Percentiles rank a stretch among this genome's conserved stretches.
Conservation (phyloP, 2,113 vertebrate species). For the Acinonyx jubatus region DNA sequence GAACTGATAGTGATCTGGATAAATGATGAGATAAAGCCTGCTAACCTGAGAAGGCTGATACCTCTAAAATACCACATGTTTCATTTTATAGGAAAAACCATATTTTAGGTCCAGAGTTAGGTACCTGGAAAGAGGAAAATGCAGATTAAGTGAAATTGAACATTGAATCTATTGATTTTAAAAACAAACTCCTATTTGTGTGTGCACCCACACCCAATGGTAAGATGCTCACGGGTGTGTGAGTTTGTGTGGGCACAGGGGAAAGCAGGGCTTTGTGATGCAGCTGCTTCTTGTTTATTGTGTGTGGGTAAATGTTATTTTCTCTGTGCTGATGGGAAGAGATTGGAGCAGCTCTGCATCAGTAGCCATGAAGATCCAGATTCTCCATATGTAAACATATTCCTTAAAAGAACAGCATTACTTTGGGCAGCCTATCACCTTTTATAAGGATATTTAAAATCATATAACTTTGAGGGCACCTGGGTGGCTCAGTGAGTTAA, state of each 20-base stretch:
- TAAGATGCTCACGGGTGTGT: background rate
- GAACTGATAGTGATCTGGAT: background rate
- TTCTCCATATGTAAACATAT: background rate
- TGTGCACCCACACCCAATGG: background rate
- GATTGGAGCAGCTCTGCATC: background rate
- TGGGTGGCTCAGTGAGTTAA: too few species aligned
- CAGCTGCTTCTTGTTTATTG: background rate
- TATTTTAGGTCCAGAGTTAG: background rate
- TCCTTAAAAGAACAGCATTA: background rate
- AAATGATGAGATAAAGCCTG: background rate
- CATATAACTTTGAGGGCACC: background rate
- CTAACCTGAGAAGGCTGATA: too few species aligned
- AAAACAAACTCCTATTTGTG: background rate
- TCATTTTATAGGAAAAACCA: background rate
- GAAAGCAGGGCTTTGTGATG: rapidly evolving
- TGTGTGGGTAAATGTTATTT: background rate
- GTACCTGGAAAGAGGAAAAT: background rate
- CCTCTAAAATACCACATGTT: background rate
- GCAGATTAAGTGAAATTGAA: background rate
- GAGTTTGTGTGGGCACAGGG: background rate
- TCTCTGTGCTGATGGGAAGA: background rate
- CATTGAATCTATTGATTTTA: background rate
- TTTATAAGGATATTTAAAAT: background rate
- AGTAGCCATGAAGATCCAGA: background rate
- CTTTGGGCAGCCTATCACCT: background rate